Evolutionary conservation across 2,888 invertebrate genomes (phyloP).

Genomic region (Microctonus aethiopoides): DNA sequence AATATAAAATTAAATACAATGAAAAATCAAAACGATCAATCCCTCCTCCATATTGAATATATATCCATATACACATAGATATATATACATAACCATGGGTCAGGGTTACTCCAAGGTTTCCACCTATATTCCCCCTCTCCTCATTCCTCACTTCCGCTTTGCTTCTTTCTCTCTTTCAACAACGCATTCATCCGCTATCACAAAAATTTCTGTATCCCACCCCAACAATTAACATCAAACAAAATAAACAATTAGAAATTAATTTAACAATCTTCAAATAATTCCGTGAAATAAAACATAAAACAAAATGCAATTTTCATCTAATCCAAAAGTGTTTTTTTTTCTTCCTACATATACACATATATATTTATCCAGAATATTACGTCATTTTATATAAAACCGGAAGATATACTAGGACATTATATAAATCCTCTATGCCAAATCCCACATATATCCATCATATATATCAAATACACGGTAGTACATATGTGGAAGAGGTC

Average conservation of each 20-base stretch:
- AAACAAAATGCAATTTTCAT: not conserved
- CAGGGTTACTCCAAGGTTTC: slow-evolving; percentile 36
- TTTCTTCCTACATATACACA: not conserved
- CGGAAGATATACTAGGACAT: not conserved
- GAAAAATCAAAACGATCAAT: slow-evolving; percentile 13
- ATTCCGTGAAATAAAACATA: too few species aligned
- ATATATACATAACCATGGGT: slow-evolving; percentile 26
- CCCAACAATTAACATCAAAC: not conserved
- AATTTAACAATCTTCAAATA: too few species aligned
- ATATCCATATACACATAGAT: slow-evolving; percentile 3
- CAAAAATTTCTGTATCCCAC: slow-evolving; percentile 21
- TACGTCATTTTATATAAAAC: not conserved
- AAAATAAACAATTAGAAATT: slow-evolving; percentile 9
- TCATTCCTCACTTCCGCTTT: not conserved
- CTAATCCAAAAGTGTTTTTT: not conserved
- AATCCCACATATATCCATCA: not conserved
- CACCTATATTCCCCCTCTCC: slow-evolving; percentile 24
- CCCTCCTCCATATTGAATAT: slow-evolving; percentile 8
- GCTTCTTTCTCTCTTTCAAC: not conserved
- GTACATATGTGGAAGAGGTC: slow-evolving; percentile 5
- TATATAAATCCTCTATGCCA: slow-evolving; percentile 7
- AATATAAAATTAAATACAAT: not conserved
- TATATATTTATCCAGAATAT: slow-evolving; percentile 1
- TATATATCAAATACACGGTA: not conserved
- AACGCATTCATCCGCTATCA: slow-evolving; percentile 12